These are phyloP conservation scores for Oscheius sp. DNA, from an alignment of 2,888 invertebrate genomes.

Conservation along the genomic window DNA sequence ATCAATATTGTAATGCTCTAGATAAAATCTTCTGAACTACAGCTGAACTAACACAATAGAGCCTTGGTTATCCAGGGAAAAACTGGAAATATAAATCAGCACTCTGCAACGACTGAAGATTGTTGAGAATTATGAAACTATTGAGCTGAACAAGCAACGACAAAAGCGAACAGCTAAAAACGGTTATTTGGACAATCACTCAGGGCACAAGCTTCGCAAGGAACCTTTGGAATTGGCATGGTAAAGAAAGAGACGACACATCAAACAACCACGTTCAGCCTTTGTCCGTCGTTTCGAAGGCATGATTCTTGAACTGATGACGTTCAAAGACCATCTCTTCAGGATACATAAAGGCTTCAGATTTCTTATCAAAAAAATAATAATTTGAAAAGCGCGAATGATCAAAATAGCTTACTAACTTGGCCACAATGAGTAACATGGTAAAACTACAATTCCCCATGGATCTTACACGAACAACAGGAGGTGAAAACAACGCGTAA, in stretches of 20 bases:
- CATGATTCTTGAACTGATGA: slow-evolving; percentile 26
- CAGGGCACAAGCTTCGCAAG: too few relatives aligned
- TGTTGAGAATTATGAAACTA: too few relatives aligned
- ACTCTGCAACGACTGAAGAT: neutral
- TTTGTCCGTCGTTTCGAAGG: neutral
- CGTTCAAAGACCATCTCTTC: slow-evolving; percentile 19
- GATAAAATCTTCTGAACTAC: too few relatives aligned
- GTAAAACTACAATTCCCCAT: too few relatives aligned
- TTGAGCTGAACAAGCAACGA: too few relatives aligned
- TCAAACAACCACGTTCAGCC: neutral
- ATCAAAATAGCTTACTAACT: too few relatives aligned
- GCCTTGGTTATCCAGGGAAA: neutral
- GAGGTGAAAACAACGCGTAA: too few relatives aligned
- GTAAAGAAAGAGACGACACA: slow-evolving; percentile 8
- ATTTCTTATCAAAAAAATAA: neutral
- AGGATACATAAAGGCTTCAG: too few relatives aligned
- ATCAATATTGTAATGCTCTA: neutral
- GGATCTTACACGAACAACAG: too few relatives aligned
- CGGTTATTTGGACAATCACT: too few relatives aligned
- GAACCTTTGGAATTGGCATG: neutral
- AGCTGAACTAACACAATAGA: slow-evolving; percentile 5
- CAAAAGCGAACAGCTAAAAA: neutral
- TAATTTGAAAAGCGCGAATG: neutral
- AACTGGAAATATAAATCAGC: neutral
- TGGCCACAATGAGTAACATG: too few relatives aligned